Base-by-base conservation (phyloP, 2,888 invertebrate genomes). In the Acleris emargana region DNA sequence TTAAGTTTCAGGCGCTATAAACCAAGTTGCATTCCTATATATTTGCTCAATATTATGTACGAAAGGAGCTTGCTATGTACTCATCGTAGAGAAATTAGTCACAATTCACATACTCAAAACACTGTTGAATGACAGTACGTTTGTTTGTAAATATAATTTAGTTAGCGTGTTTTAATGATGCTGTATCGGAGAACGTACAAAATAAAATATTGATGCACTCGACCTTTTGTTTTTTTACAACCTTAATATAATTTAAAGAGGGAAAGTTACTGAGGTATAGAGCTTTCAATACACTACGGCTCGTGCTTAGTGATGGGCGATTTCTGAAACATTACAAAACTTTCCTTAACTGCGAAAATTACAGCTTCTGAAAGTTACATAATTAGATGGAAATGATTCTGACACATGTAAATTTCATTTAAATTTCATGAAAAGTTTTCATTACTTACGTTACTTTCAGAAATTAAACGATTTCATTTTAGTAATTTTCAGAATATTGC, bases 201-300 rank as follows among this genome's bases (percentile, higher is more conserved):
- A 91, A 89, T 90, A 90, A 90, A 91, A 79, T 88, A 84, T 85
- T 85, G 79, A 84, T 86, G 90, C 91, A 91, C 90, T 90, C 86
- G 88, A 86, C 58, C 47, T 70, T 75, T 72, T 78, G 70, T 73
- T 80, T 82, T 82, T 82, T 74, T 79, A 79, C 45, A 5, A 45
- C 45, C 45, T 45, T 17, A 17, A 6, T 3, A 13, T 42, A 16
- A 42, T 9, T 28, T 42, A 1, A 43, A 16, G 4, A 43, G n/a
- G n/a, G 7, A 1, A 28, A 28, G 1, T 25, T 25, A 25, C 25
- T 6, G 6, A 25, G 25, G 28, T 28, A 28, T 32, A 32, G 25
- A 25, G 25, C 7, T 25, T 25, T 25, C 25, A 25, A 25, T 25
- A 6, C 25, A 25, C 25, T 25, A 7, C 25, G 25, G 7, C 6